phyloP scores from a whole-genome alignment of 2,888 invertebrate genomes.

The Reticulitermes lucifugus region DNA sequence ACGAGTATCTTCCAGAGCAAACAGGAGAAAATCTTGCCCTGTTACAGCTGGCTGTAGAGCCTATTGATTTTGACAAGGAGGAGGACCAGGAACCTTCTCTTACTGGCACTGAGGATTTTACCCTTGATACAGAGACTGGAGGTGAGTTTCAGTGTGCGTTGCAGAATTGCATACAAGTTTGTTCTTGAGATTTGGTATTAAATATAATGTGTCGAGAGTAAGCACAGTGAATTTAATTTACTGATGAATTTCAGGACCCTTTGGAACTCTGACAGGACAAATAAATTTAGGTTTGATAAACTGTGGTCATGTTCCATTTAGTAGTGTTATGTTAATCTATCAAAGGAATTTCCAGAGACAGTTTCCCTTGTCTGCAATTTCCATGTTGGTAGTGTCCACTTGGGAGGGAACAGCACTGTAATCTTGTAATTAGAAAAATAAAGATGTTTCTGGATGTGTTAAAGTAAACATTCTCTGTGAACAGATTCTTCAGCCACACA shows the following conservation, averaged over 20 bases:
- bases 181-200: too few relatives aligned
- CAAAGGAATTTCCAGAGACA: too few relatives aligned
- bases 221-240: too few relatives aligned
- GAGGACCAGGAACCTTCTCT: conserved; percentile 38
- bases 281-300: too few relatives aligned
- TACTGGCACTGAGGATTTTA: conserved; percentile 30
- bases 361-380: too few relatives aligned
- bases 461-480: not conserved
- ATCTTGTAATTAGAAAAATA: not conserved
- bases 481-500: conserved; percentile 49
- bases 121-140: conserved; percentile 40
- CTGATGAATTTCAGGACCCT: too few relatives aligned
- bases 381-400: too few relatives aligned
- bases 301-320: too few relatives aligned
- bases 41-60: conserved; percentile 54
- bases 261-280: too few relatives aligned
- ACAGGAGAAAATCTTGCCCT: conserved; percentile 55
- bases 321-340: too few relatives aligned
- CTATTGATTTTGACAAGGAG: conserved; percentile 39
- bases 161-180: not conserved
- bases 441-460: not conserved
- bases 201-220: too few relatives aligned
- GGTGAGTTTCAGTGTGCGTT: conserved; percentile 9
- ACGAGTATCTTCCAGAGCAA: conserved; percentile 61
- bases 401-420: too few relatives aligned